Evolutionary conservation across 2,113 vertebrate species (phyloP).

Genomic region (Lampris megalopsis): DNA sequence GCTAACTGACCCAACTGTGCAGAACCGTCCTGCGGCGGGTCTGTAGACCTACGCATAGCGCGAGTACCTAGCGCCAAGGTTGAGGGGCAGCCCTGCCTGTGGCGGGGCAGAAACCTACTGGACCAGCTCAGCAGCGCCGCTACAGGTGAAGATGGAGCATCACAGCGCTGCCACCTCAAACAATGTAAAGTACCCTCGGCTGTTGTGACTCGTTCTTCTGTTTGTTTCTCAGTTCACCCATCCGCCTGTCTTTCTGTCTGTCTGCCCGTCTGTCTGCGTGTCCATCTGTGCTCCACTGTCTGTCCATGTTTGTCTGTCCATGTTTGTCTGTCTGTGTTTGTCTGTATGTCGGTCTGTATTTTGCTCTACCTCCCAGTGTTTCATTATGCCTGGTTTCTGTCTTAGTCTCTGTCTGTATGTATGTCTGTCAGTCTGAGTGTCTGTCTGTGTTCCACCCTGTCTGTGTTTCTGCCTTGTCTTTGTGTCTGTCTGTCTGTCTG

Average conservation of each 20-base stretch:
- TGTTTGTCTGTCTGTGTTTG: not conserved
- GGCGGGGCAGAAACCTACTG: constrained; percentile 24
- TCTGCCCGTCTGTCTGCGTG: no score
- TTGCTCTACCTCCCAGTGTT: not conserved
- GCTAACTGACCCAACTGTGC: constrained; percentile 5
- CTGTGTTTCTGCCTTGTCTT: not conserved
- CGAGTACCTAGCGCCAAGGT: no score
- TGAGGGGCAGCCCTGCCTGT: not conserved
- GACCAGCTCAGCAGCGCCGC: constrained; percentile 14
- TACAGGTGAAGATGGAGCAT: constrained; percentile 63
- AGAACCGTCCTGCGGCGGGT: constrained; percentile 27
- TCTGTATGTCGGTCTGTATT: not conserved
- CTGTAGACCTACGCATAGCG: not conserved
- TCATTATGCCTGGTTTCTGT: no score
- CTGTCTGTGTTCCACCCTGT: not conserved
- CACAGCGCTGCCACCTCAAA: constrained; percentile 31
- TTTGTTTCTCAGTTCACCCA: no score
- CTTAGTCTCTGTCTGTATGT: not conserved
- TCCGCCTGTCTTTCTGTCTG: no score
- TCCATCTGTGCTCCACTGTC: not conserved
- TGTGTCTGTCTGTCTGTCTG: no score
- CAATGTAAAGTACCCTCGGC: constrained; percentile 63
- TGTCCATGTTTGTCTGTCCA: not conserved
- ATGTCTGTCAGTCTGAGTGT: no score
- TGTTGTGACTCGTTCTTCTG: no score